Evolutionary conservation across 2,888 invertebrate species (phyloP).

Genomic region (Embidobia sp.): DNA sequence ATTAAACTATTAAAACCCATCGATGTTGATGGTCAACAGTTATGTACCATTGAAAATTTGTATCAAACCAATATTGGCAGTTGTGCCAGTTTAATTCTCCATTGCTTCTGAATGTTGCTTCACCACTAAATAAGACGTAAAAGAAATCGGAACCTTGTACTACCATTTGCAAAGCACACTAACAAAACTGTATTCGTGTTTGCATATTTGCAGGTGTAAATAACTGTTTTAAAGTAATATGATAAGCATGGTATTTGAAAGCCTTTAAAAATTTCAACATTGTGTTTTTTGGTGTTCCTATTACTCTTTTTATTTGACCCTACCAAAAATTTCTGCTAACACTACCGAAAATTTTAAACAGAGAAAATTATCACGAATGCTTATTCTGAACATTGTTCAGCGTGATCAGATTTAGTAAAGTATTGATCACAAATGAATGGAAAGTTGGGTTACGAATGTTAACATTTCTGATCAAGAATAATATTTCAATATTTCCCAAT

Average conservation of each 20-base stretch:
- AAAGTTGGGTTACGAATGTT: no score
- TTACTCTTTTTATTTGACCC: slow-evolving; percentile 27
- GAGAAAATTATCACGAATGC: no score
- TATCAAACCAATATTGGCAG: no score
- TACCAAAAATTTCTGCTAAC: no score
- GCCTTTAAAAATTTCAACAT: slow-evolving; percentile 28
- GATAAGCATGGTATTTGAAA: slow-evolving; percentile 33
- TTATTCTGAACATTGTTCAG: no score
- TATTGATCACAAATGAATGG: no score
- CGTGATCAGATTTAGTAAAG: no score
- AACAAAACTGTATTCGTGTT: no score
- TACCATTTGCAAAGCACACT: slow-evolving; percentile 35
- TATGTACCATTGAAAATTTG: slow-evolving; percentile 18
- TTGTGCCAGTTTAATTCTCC: slow-evolving; percentile 44
- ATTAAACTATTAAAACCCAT: slow-evolving; percentile 44
- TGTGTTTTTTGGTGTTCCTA: slow-evolving; percentile 41
- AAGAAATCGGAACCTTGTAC: slow-evolving; percentile 22
- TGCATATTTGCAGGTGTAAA: slow-evolving; percentile 20
- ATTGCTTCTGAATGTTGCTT: slow-evolving; percentile 31
- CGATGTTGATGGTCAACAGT: slow-evolving; percentile 66
- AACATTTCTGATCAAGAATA: no score
- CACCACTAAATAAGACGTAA: slow-evolving; percentile 10
- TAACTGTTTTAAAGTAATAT: slow-evolving; percentile 39
- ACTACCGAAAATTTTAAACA: no score
- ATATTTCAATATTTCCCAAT: no score